Evolutionary conservation across 2,113 vertebrate genomes (phyloP).

Genomic region (Colaptes auratus): DNA sequence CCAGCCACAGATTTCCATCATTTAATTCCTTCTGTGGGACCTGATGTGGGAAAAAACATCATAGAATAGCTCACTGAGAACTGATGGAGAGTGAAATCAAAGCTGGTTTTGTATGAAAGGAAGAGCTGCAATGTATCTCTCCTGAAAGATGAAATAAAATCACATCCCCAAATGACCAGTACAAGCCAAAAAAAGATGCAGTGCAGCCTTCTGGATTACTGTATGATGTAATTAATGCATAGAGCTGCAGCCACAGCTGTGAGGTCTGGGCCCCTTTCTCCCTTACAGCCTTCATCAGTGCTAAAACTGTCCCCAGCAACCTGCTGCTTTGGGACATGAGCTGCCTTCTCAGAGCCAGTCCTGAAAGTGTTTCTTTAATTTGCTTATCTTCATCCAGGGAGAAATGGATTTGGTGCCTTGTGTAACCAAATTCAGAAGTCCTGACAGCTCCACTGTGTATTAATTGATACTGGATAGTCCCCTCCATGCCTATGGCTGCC

Average conservation of each 20-base stretch:
- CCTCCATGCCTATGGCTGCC: not conserved
- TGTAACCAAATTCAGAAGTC: not conserved
- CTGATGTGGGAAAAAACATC: not conserved
- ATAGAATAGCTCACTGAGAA: not conserved
- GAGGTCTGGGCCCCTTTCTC: not conserved
- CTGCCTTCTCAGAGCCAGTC: not conserved
- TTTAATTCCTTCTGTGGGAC: not conserved
- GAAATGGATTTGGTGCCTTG: not conserved
- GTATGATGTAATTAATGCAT: not conserved
- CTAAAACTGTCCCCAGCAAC: not conserved
- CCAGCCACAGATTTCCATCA: slow-evolving; percentile 1
- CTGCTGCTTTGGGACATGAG: not conserved
- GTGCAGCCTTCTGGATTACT: not conserved
- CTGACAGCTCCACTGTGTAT: not conserved
- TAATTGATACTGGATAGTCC: not conserved
- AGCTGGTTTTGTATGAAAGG: not conserved
- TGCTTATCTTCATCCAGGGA: not conserved
- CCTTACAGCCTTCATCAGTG: not conserved
- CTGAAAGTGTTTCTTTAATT: not conserved
- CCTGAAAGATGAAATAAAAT: not conserved
- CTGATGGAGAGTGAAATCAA: not conserved
- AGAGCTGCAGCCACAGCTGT: not conserved
- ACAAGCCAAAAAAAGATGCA: not conserved
- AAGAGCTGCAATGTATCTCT: not conserved
- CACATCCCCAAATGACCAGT: not conserved